Percentiles rank a stretch among this genome's conserved stretches.
Conservation (phyloP, 2,888 invertebrate genomes). For the Cataglyphis cursor region DNA sequence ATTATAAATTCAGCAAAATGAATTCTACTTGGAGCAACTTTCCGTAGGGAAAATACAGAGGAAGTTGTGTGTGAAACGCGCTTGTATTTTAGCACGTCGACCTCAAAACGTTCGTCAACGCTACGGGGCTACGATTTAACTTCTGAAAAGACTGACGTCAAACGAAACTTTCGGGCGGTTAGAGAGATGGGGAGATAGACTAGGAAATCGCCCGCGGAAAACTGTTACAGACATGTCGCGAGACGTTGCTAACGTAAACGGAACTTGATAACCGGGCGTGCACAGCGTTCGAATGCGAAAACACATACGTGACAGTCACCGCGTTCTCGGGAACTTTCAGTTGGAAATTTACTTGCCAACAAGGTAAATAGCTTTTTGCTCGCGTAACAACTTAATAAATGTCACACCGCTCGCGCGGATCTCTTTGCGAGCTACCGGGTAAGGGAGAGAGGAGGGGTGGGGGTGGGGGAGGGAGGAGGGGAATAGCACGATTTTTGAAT, state of each 20-base stretch:
- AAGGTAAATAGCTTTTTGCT: constrained; percentile 54
- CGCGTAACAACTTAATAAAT: constrained; percentile 56
- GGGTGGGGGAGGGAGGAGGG: no score
- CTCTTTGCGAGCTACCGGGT: constrained; percentile 4
- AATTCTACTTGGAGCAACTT: constrained; percentile 3
- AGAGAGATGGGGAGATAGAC: constrained; percentile 64
- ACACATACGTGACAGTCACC: constrained; percentile 47
- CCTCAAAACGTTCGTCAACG: constrained; percentile 51
- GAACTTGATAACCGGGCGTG: constrained; percentile 70
- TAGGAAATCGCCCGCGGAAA: constrained; percentile 71
- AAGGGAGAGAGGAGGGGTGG: background rate
- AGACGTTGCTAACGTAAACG: constrained; percentile 66
- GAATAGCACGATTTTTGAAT: constrained; percentile 45
- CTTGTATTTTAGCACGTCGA: constrained; percentile 37
- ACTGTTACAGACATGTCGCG: constrained; percentile 71
- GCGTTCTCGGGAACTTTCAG: constrained; percentile 66
- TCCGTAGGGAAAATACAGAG: constrained; percentile 10
- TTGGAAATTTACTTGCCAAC: constrained; percentile 42
- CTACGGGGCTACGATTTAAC: constrained; percentile 35
- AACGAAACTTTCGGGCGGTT: constrained; percentile 70
- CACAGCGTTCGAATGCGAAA: constrained; percentile 62
- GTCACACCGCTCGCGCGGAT: constrained; percentile 34
- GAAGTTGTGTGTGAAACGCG: constrained; percentile 15
- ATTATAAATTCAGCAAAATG: constrained; percentile 30
- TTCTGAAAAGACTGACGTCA: constrained; percentile 67